Evolutionary conservation across 2,113 vertebrate genomes (phyloP), one percentile per base, ranked within the genome.

Genomic region (Scomber japonicus): DNA sequence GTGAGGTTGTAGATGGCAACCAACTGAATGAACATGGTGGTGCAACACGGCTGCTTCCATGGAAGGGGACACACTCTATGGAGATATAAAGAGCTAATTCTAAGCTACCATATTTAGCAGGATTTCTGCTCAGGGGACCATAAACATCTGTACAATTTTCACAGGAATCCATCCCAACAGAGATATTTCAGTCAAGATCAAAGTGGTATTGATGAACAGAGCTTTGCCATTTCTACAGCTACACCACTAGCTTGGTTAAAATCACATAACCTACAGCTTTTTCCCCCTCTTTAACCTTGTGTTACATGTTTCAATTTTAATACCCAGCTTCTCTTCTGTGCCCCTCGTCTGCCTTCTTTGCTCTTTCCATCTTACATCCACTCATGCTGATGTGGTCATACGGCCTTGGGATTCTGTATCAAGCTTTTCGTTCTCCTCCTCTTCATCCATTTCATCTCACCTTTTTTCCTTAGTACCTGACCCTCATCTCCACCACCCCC

Each of bases 361-460:
- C 44, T 80, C 21, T 72, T 57, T 72, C 40, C 55, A 16, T 16
- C 50, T 56, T 63, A 56, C 69, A 61, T 76, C 69, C 76, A 50
- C 65, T 81, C 13, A 64, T 67, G 4, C 48, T 11, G 1, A 81
- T 71, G 21, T 9, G 2, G 24, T 77, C 60, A 5, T 16, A 10
- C 3, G 0, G 65, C 56, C 64, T 76, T 73, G 24, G 16, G 50
- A 77, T 68, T 81, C 51, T 11, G 46, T 76, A 71, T 88, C 75
- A 71, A 74, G 68, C 62, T 74, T 71, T 76, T 84, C 55, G 78
- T 55, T 62, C 51, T 66, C 44, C n/a, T 83, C 59, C 57, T 86
- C 67, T 82, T 88, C 78, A 68, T 91, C 80, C 67, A 80, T 86
- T 84, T 88, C 86, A 85, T 86, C 68, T 88, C 79, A 85, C 64